Percentiles rank a stretch among this genome's conserved stretches.
phyloP scores from a whole-genome alignment of 2,888 invertebrate species.

The Phalangium opilio region DNA sequence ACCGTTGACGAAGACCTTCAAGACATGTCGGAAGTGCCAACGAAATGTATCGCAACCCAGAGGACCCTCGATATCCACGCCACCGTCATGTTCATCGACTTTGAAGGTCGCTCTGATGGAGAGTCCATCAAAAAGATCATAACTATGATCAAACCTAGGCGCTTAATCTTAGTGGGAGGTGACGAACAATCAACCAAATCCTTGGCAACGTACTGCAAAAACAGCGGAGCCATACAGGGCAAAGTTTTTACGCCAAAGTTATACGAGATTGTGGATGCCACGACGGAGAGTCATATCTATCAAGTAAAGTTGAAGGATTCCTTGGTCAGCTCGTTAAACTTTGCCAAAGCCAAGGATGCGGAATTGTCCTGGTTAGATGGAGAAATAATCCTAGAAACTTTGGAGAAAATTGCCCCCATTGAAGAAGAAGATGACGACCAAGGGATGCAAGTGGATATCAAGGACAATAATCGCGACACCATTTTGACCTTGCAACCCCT shows the following conservation, averaged over 20 bases:
- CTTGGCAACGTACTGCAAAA: slow-evolving; percentile 48
- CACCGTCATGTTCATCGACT: slow-evolving; percentile 83
- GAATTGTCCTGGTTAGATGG: slow-evolving; percentile 96
- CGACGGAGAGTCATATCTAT: slow-evolving; percentile 94
- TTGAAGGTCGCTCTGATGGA: slow-evolving; percentile 64
- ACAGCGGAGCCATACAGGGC: slow-evolving; percentile 39
- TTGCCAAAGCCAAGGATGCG: slow-evolving; percentile 67
- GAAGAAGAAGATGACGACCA: slow-evolving; percentile 6
- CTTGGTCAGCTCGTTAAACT: slow-evolving; percentile 66
- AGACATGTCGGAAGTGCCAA: slow-evolving; percentile 59
- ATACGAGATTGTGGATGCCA: slow-evolving; percentile 74
- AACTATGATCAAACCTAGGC: slow-evolving; percentile 51
- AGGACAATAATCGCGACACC: neutral
- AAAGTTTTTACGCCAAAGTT: slow-evolving; percentile 63
- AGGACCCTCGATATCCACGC: slow-evolving; percentile 65
- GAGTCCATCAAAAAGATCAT: slow-evolving; percentile 55
- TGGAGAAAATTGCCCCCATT: slow-evolving; percentile 16
- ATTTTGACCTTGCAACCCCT: neutral
- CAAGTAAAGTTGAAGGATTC: slow-evolving; percentile 88
- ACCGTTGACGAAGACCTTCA: slow-evolving; percentile 15
- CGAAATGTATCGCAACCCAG: slow-evolving; percentile 64
- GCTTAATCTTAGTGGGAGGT: slow-evolving; percentile 64
- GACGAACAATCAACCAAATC: slow-evolving; percentile 49
- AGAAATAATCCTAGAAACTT: slow-evolving; percentile 37
- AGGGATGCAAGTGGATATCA: slow-evolving; percentile 4